Base-by-base conservation (phyloP, 2,888 invertebrate species). In the Cheilosia soror region DNA sequence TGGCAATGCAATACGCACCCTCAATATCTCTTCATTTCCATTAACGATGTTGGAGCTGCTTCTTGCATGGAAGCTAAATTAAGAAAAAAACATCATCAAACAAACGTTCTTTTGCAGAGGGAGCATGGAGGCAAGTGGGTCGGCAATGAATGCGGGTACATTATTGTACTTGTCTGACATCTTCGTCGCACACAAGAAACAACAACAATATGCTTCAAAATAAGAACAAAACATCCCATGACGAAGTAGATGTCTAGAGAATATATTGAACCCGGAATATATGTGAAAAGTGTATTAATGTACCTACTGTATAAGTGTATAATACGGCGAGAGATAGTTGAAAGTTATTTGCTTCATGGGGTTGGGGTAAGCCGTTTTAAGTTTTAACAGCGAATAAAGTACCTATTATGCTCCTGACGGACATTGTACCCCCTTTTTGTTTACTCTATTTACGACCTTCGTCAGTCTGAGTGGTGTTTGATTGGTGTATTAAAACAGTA, bases 261-360 rank as follows among this genome's bases (percentile, higher is more conserved):
- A 81, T 65, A 69, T 81, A 71, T 82, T 82, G 81, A 82, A 76
- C 81, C 65, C 71, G 71, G 71, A 76, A 76, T 76, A 76, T 76
- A 13, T 44, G 20, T 33, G 5, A 9, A 20, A 11, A 27, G 11
- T 13, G 51, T 13, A 5, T 9, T 1, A 47, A 15, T 15, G 27
- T 51, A 13, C 51, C 27, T 20, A 20, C 20, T 49, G 49, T 31
- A 44, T 9, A 40, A 9, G n/a, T 13, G 33, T 44, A 27, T 51
- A 27, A 4, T 29, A 55, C 9, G 33, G 2, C 25, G 9, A n/a
- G 20, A 33, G 55, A 58, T 47, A 37, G 69, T 58, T 57, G 6
- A 31, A 25, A 44, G 42, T 7, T 42, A 11, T 42, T 29, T 5
- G 6, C 31, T 47, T 69, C 33, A 20, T 13, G 44, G 51, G 13